A percentile compares a stretch with the other conserved stretches of the same genome.
phyloP scores from a whole-genome alignment of 2,888 invertebrate species.

The Clivina fossor region DNA sequence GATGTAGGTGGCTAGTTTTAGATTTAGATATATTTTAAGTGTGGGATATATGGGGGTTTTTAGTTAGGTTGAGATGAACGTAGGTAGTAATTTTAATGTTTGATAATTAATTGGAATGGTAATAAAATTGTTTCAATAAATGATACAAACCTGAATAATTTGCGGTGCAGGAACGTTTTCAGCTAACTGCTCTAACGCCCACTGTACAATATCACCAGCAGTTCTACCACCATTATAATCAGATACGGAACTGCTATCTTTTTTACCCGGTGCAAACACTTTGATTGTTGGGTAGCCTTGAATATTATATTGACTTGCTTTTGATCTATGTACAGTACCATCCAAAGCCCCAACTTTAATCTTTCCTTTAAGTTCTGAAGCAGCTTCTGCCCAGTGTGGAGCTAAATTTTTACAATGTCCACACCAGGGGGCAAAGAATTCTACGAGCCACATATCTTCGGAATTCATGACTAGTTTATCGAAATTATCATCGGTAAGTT shows the following conservation, averaged over 20 bases:
- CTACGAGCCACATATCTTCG: slow-evolving; percentile 96
- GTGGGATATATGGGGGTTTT: too few relatives aligned
- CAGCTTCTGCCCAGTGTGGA: slow-evolving; percentile 96
- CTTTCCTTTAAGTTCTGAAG: slow-evolving; percentile 92
- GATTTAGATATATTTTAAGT: too few relatives aligned
- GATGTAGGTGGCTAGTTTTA: too few relatives aligned
- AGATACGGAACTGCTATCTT: slow-evolving; percentile 65
- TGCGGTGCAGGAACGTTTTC: slow-evolving; percentile 92
- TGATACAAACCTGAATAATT: slow-evolving; percentile 72
- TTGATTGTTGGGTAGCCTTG: slow-evolving; percentile 98
- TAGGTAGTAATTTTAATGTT: too few relatives aligned
- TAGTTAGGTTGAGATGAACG: too few relatives aligned
- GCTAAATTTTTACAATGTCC: slow-evolving; percentile 96
- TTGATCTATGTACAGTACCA: slow-evolving; percentile 85
- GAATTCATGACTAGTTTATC: slow-evolving; percentile 87
- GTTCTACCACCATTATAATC: slow-evolving; percentile 95
- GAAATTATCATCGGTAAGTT: slow-evolving; percentile 95
- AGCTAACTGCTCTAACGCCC: slow-evolving; percentile 82
- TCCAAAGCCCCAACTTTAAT: slow-evolving; percentile 93
- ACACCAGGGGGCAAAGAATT: slow-evolving; percentile 97
- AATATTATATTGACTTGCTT: slow-evolving; percentile 82
- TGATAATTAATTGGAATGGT: too few relatives aligned
- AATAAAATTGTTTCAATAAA: too few relatives aligned
- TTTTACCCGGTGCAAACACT: slow-evolving; percentile 77
- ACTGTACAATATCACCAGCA: slow-evolving; percentile 83